Evolutionary conservation across 2,797 vertebrate species (phyloP), one percentile per base, ranked within the genome.

Genomic region (Danionella dracula): DNA sequence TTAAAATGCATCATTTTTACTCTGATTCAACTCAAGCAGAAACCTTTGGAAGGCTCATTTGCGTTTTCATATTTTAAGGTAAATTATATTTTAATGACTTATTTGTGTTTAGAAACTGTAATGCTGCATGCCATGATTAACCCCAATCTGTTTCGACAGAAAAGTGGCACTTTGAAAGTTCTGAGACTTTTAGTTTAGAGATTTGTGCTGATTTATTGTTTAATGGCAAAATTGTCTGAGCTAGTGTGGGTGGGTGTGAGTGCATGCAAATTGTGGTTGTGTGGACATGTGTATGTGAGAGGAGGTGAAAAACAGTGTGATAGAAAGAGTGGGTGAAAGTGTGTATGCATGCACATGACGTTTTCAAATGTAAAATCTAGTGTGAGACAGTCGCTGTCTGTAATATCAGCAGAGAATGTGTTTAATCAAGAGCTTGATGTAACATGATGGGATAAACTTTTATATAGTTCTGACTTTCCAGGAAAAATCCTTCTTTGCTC

Each of bases 41-140:
- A 70, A 66, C 40, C 27, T 34, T 62, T 44, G 67, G 58, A 67
- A 66, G 70, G 70, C 58, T 70, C 66, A 76, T 70, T 72, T 58
- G 58, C 27, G 37, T 67, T 73, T 57, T 66, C 65, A 76, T 76
- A n/a, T 76, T 76, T 73, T 66, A 73, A 72, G 67, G 74, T 70
- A 76, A 73, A 76, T 65, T 17, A 70, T 70, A 67, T 67, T 76
- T 76, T 76, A 76, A 76, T 67, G 74, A 70, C 70, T 73, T 72
- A 73, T 73, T 76, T 76, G 72, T 72, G 70, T 66, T 56, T 68
- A 44, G 57, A 54, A 76, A 73, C 66, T 67, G 35, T 65, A 70
- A 73, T 76, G 74, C 51, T 40, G 61, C 63, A 56, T 66, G 31
- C 56, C 4, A 31, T 62, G 73, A 72, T 38, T 72, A 70, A 72